Percentiles rank a stretch among this genome's conserved stretches.
These are phyloP conservation scores for Eulemur rubriventer DNA, from an alignment of 2,797 vertebrate genomes.

Conservation along the genomic window DNA sequence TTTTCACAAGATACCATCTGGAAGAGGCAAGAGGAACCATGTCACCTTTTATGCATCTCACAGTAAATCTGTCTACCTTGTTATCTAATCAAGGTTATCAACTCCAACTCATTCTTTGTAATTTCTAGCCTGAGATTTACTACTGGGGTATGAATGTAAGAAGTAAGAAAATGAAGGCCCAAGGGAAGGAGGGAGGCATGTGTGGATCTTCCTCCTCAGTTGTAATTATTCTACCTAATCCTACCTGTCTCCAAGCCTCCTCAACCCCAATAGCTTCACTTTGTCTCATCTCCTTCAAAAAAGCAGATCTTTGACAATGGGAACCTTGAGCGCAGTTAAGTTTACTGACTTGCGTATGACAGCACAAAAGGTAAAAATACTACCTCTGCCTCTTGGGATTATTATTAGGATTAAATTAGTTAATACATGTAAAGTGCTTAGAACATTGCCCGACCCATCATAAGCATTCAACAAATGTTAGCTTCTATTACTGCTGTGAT, in stretches of 20 bases:
- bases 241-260: not conserved
- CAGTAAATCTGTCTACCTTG: not conserved
- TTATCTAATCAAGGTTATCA: constrained; percentile 18
- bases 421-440: not conserved
- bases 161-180: not conserved
- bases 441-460: not conserved
- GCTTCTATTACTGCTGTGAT: not conserved
- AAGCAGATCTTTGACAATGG: not conserved
- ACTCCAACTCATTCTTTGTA: not conserved
- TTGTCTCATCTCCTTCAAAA: not conserved
- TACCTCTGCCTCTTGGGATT: not conserved
- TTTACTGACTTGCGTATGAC: not conserved
- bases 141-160: not conserved
- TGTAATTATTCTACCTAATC: not conserved
- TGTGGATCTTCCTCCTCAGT: too few relatives aligned
- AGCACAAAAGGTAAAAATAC: not conserved
- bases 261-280: not conserved
- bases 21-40: not conserved
- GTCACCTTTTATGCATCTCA: not conserved
- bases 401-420: not conserved
- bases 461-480: not conserved
- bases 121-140: not conserved
- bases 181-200: not conserved
- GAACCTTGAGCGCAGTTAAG: not conserved
- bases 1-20: constrained; percentile 29